A percentile compares a stretch with the other conserved stretches of the same genome.
phyloP scores from a whole-genome alignment of 2,888 invertebrate species.

The Epinotia brunnichana region DNA sequence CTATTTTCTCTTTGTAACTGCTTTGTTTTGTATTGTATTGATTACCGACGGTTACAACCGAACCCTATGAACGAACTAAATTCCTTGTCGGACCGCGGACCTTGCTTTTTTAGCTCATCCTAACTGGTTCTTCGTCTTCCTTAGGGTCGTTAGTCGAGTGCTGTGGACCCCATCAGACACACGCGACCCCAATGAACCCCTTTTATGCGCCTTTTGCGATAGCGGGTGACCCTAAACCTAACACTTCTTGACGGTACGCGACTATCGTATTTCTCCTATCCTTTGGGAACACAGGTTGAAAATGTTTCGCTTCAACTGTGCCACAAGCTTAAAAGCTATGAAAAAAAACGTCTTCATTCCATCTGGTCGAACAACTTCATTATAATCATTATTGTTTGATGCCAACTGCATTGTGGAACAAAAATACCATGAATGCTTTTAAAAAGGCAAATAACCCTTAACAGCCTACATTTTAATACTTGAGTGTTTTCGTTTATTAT shows the following conservation, averaged over 20 bases:
- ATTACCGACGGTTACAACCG: too few species aligned
- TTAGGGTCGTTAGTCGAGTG: too few species aligned
- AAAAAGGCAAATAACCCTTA: constrained; percentile 10
- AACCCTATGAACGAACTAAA: too few species aligned
- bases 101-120: too few species aligned
- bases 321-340: not conserved
- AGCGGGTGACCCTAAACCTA: not conserved
- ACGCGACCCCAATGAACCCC: too few species aligned
- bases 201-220: too few species aligned
- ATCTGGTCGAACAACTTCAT: constrained; percentile 28
- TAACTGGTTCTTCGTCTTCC: too few species aligned
- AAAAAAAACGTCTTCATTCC: constrained; percentile 24
- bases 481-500: too few species aligned
- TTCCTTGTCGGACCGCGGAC: too few species aligned
- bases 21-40: too few species aligned
- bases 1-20: too few species aligned
- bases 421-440: constrained; percentile 14
- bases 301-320: not conserved
- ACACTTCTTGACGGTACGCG: not conserved
- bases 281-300: not conserved
- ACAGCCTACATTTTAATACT: not conserved
- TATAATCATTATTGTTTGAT: constrained; percentile 12
- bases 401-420: constrained; percentile 20
- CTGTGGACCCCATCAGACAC: too few species aligned
- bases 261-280: not conserved